phyloP scores from a whole-genome alignment of 2,888 invertebrate genomes.

The Synergus umbraculus region DNA sequence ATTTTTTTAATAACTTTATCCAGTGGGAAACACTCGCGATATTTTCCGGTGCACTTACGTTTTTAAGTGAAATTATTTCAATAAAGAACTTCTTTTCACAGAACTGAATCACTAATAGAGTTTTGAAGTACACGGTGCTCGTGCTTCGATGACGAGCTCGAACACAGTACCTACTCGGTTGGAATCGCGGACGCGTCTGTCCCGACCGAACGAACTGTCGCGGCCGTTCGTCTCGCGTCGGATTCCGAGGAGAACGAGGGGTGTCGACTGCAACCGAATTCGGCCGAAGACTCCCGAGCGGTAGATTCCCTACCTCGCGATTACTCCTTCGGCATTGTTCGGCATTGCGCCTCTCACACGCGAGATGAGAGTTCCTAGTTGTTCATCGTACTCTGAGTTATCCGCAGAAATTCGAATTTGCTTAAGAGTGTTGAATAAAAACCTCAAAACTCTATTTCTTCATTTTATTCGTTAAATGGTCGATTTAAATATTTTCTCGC shows the following conservation, averaged over 20 bases:
- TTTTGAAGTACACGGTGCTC: slow-evolving; percentile 19
- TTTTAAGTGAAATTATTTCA: background rate
- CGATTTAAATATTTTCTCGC: no score
- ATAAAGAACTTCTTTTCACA: background rate
- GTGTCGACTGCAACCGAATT: slow-evolving; percentile 64
- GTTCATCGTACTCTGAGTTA: background rate
- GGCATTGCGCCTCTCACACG: slow-evolving; percentile 39
- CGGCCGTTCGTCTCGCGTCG: slow-evolving; percentile 69
- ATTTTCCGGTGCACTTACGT: background rate
- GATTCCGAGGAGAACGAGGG: slow-evolving; percentile 55
- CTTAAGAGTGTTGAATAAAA: no score
- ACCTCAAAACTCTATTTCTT: no score
- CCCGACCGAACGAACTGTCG: slow-evolving; percentile 66
- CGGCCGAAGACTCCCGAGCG: slow-evolving; percentile 61
- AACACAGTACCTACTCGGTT: slow-evolving; percentile 61
- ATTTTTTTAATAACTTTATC: slow-evolving; percentile 3
- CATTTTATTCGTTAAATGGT: no score
- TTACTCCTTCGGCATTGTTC: slow-evolving; percentile 41
- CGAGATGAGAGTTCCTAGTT: slow-evolving; percentile 22
- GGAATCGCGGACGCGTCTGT: slow-evolving; percentile 76
- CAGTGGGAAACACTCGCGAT: slow-evolving; percentile 21
- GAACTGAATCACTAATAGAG: background rate
- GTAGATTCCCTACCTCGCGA: slow-evolving; percentile 48
- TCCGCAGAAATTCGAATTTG: slow-evolving; percentile 14
- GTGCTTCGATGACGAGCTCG: slow-evolving; percentile 24